Evolutionary conservation across 2,888 invertebrate species (phyloP), one percentile per base, ranked within the genome.

Genomic region (Drosophila kambysellisi): DNA sequence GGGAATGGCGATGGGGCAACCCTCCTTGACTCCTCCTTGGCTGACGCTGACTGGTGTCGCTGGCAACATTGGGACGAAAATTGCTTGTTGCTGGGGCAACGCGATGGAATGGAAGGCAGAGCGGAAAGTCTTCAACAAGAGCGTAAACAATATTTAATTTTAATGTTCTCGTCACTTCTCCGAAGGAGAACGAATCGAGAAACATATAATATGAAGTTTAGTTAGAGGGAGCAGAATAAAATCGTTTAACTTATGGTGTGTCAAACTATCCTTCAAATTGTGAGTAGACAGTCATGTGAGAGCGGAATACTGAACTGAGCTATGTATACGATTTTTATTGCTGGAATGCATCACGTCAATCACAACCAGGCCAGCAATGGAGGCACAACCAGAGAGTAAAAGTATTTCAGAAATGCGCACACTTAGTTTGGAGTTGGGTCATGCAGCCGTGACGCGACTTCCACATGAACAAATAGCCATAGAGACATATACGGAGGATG

Each of bases 101-200:
- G 59, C 56, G 61, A 76, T 54, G 56, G 63, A 76, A 60, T 74
- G 78, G 61, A 78, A 76, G 62, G 69, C 73, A 67, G 71, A 74
- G 82, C 72, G 79, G 57, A 79, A 87, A 83, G 70, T 74, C 61
- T 77, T 68, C 54, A 71, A 77, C 80, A 77, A 82, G 58, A 80
- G 81, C 85, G 79, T 72, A 74, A 75, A 75, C 87, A 79, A 85
- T 87, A 79, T 85, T 85, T 89, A 89, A 89, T 85, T 85, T 85
- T 83, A 77, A 83, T 89, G 88, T 67, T 76, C 76, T 83, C 75
- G 75, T 64, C 87, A 73, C 76, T 74, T 66, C 64, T 79, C 76
- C 52, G 73, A 72, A 33, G 41, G 39, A 20, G 60, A 57, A 20
- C 12, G 3, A 43, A 48, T 58, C 39, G 29, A 56, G 46, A 39